Percentiles rank a stretch among this genome's conserved stretches.
phyloP scores from a whole-genome alignment of 2,113 vertebrate species.

The Cephalopholis sonnerati region DNA sequence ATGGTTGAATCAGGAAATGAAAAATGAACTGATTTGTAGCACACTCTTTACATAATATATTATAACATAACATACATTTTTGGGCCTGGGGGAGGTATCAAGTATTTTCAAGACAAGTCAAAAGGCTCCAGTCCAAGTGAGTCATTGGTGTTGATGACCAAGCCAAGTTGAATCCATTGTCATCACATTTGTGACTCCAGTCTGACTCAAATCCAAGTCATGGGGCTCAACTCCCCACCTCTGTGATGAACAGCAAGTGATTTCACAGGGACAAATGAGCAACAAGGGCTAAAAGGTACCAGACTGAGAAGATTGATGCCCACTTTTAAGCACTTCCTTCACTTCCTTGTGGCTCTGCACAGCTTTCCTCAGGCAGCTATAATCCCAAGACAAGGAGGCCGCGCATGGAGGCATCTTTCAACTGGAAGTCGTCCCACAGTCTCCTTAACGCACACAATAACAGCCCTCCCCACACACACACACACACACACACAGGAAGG shows the following conservation, averaged over 20 bases:
- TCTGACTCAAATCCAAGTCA: too few species aligned
- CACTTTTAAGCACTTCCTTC: constrained; percentile 29
- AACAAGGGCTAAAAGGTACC: constrained; percentile 22
- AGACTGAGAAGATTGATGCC: constrained; percentile 26
- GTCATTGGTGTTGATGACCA: too few species aligned
- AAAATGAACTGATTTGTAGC: too few species aligned
- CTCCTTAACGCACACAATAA: constrained; percentile 31
- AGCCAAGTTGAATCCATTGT: too few species aligned
- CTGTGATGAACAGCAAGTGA: constrained; percentile 23
- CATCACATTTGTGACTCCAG: too few species aligned
- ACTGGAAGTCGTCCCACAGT: constrained; percentile 35
- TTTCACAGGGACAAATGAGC: constrained; percentile 15
- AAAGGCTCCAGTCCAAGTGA: too few species aligned
- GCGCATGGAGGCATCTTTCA: constrained; percentile 43
- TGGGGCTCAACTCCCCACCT: too few species aligned
- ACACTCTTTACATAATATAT: too few species aligned
- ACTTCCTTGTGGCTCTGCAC: constrained; percentile 17
- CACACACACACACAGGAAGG: constrained; percentile 19
- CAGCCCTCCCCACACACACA: constrained; percentile 25
- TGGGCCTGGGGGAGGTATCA: too few species aligned
- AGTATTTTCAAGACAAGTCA: too few species aligned
- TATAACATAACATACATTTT: too few species aligned
- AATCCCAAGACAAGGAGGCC: constrained; percentile 38
- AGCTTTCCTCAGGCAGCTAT: constrained; percentile 39
- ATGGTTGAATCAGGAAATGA: too few species aligned